Conservation (phyloP, 2,888 invertebrate genomes). For the Pomacea canaliculata region DNA sequence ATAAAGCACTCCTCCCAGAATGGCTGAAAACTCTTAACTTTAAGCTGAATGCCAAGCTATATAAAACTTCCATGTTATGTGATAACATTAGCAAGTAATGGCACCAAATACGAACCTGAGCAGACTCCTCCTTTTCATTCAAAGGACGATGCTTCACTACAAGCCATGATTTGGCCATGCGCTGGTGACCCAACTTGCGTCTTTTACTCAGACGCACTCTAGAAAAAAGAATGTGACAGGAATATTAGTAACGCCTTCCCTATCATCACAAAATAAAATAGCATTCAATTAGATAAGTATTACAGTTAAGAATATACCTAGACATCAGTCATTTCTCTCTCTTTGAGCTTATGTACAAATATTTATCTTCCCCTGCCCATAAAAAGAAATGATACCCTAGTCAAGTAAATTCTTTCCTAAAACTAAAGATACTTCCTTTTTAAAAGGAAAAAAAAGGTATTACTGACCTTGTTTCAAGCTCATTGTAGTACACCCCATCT, state of each 20-base stretch:
- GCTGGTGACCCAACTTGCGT: slow-evolving; percentile 79
- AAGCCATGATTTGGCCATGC: slow-evolving; percentile 78
- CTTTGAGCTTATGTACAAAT: too few species aligned
- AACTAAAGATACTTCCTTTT: too few species aligned
- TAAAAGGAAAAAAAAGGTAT: too few species aligned
- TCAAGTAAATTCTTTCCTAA: too few species aligned
- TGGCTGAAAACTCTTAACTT: background rate
- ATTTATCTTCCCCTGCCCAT: too few species aligned
- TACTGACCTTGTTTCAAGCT: slow-evolving; percentile 83
- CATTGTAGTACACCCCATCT: slow-evolving; percentile 93
- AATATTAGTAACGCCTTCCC: background rate
- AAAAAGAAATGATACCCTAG: too few species aligned
- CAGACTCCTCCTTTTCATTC: slow-evolving; percentile 85
- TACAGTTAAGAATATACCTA: too few species aligned
- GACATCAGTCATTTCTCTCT: too few species aligned
- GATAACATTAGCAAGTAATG: too few species aligned
- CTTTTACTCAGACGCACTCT: slow-evolving; percentile 94
- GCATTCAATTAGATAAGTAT: too few species aligned
- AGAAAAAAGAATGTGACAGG: background rate
- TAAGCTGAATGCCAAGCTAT: background rate
- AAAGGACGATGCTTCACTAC: slow-evolving; percentile 92
- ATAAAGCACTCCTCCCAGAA: background rate
- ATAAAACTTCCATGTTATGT: too few species aligned
- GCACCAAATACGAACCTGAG: slow-evolving; percentile 74
- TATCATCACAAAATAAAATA: background rate